phyloP scores from a whole-genome alignment of 2,797 vertebrate genomes.

The Margarornis squamiger region DNA sequence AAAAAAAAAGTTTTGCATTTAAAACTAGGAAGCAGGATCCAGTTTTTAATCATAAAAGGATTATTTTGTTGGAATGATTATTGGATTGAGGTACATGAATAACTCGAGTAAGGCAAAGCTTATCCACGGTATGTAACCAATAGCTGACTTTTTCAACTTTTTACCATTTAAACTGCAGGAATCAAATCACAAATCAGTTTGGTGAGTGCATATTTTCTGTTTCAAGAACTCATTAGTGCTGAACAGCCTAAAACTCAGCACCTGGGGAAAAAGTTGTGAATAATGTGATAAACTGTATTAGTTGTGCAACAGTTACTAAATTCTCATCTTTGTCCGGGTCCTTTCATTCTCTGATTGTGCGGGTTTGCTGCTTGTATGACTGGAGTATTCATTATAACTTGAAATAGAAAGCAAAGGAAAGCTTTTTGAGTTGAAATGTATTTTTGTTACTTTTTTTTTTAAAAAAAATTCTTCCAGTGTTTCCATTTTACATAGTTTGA shows the following conservation, averaged over 20 bases:
- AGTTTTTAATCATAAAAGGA: neutral
- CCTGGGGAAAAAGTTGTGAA: neutral
- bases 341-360: neutral
- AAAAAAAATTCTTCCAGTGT: rapidly evolving
- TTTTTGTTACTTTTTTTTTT: neutral
- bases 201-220: neutral
- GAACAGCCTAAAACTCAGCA: neutral
- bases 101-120: neutral
- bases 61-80: neutral
- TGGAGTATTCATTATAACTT: neutral
- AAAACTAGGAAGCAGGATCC: neutral
- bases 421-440: neutral
- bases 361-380: neutral
- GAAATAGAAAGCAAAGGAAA: slow-evolving; percentile 39
- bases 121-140: neutral
- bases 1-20: neutral
- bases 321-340: neutral
- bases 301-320: neutral
- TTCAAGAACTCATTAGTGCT: neutral
- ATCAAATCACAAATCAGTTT: neutral
- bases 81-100: neutral
- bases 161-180: neutral
- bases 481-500: slow-evolving; percentile 27
- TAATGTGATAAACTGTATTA: neutral
- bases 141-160: neutral